Base-by-base conservation (phyloP, 2,888 invertebrate genomes). In the Cepaea hortensis region DNA sequence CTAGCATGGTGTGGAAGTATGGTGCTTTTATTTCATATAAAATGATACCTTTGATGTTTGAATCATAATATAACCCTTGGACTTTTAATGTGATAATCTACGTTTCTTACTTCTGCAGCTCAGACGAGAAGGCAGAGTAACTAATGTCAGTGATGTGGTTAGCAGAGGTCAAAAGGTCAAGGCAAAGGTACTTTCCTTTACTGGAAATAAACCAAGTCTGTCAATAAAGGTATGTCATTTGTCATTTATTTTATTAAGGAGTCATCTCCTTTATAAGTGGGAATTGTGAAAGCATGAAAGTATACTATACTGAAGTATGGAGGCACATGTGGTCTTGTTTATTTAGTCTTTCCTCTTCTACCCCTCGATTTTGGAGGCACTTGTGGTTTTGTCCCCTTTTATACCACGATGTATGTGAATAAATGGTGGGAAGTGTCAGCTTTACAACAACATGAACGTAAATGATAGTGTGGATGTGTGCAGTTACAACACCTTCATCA, bases 131-230 rank as follows among this genome's bases (percentile, higher is more conserved):
- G 98, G 98, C 0, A 96, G 99, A 88, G 99, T 99, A 15, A 97
- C 97, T 0, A 97, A 97, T 95, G 99, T 99, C 0, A 96, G 97
- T 0, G 99, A 99, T 95, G 98, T 99, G 7, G 98, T 99, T 0
- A 96, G 96, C 46, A 96, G 98, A 90, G 98, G 98, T 0, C 97
- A 97, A 91, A 97, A 96, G 95, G 97, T 97, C 93, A 94, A 93
- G 90, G 92, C 93, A 70, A 98, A 99, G 96, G 98, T 99, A 0
- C 95, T 98, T 86, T 97, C 97, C 23, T 96, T 98, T 65, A 97
- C 97, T n/a, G 98, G 98, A 0, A 97, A 98, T 93, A 99, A 98
- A 95, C 97, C 98, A 0, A 98, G 99, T 1, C 95, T 99, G 3
- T 98, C 98, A 0, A 98, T 99, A 97, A 99, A 98, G 93, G 94